phyloP scores from a whole-genome alignment of 2,797 vertebrate species.

The Catharus ustulatus region DNA sequence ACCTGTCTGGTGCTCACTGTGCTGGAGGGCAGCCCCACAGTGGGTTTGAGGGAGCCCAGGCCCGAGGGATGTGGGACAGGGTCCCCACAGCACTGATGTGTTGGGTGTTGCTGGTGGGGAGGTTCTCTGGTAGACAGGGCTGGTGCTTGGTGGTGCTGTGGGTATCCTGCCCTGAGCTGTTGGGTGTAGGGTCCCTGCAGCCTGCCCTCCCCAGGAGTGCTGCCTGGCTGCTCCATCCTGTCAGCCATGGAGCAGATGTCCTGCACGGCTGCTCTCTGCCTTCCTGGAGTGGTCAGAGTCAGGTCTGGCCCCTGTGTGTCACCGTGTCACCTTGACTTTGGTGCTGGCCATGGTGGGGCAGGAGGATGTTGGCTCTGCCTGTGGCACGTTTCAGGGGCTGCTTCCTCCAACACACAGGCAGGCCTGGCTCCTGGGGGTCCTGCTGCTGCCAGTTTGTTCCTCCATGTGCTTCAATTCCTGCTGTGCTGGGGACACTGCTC shows the following conservation, averaged over 20 bases:
- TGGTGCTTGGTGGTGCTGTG: fast-evolving
- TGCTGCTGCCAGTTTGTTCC: neutral
- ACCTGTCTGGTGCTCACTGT: neutral
- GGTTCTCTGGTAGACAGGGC: neutral
- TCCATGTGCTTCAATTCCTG: neutral
- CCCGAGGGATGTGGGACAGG: fast-evolving
- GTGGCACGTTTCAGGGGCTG: fast-evolving
- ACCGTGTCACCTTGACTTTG: fast-evolving
- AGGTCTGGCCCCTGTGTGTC: neutral
- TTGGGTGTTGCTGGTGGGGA: fast-evolving
- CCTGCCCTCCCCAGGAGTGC: neutral
- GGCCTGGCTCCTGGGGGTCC: neutral
- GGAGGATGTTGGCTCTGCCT: neutral
- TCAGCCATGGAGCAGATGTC: neutral
- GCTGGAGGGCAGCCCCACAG: fast-evolving
- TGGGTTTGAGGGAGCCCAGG: neutral
- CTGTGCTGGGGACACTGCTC: neutral
- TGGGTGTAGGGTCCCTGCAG: neutral
- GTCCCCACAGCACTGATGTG: fast-evolving
- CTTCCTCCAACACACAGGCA: neutral
- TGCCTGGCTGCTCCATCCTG: neutral
- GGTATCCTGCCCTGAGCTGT: fast-evolving
- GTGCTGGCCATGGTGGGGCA: fast-evolving
- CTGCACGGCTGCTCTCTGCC: fast-evolving
- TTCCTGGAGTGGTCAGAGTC: neutral